Conservation (phyloP, 1,140 invertebrate genomes). For the Anadara kagoshimensis region DNA sequence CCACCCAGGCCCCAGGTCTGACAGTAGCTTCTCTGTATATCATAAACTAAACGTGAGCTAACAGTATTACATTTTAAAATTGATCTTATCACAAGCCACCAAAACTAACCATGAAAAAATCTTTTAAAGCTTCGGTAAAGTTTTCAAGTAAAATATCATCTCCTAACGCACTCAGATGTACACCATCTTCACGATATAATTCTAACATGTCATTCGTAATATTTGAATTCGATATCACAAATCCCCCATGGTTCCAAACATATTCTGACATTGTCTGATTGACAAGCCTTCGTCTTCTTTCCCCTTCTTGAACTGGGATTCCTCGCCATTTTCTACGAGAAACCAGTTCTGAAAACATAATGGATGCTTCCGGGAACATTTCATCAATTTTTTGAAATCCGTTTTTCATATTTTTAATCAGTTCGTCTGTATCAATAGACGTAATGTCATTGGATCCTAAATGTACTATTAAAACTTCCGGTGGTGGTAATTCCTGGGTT, state of each 20-base stretch:
- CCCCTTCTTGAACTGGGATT: conserved; percentile 11
- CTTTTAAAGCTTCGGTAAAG: too few relatives aligned
- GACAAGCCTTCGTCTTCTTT: conserved; percentile 4
- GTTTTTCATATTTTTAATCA: conserved; percentile 13
- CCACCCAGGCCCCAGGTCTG: too few relatives aligned
- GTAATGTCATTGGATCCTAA: conserved; percentile 27
- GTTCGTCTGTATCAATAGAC: conserved; percentile 14
- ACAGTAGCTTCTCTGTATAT: too few relatives aligned
- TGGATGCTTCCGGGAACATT: conserved; percentile 9
- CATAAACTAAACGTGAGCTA: too few relatives aligned
- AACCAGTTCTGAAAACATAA: conserved; percentile 20
- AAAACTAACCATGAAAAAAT: too few relatives aligned
- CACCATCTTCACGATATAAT: conserved; percentile 23
- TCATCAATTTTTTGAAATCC: conserved; percentile 3
- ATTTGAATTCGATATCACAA: conserved; percentile 17
- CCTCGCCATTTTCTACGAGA: conserved; percentile 26
- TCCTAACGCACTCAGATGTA: conserved; percentile 20
- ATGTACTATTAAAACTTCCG: conserved; percentile 21
- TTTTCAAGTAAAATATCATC: conserved; percentile 14
- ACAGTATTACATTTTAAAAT: too few relatives aligned
- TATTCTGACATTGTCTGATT: conserved; percentile 9
- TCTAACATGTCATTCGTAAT: conserved; percentile 8
- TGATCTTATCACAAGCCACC: too few relatives aligned
- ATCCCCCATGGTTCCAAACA: conserved; percentile 1
- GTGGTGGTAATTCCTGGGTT: conserved; percentile 1